Conservation (phyloP, 2,113 vertebrate species). For the Puffinus mauretanicus region DNA sequence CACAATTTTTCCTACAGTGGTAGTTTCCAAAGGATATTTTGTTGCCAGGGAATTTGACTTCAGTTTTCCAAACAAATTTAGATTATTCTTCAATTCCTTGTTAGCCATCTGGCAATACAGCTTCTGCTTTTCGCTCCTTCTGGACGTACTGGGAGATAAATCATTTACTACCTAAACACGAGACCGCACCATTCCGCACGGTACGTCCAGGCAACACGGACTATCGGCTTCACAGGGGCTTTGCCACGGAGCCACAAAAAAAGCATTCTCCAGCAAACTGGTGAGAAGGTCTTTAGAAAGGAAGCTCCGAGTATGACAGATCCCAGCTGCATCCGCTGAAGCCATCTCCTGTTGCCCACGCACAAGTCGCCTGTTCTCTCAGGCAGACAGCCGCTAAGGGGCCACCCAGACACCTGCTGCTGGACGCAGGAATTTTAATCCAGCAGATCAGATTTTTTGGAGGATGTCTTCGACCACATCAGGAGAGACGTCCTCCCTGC, state of each 20-base stretch:
- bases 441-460: neutral
- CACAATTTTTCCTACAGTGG: neutral
- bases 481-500: neutral
- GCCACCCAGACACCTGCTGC: neutral
- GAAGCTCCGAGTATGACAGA: rapidly evolving
- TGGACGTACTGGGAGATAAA: neutral
- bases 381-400: neutral
- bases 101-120: neutral
- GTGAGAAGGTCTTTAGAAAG: neutral
- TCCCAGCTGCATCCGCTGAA: neutral
- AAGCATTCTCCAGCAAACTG: too few species aligned
- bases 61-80: slow-evolving; percentile 6
- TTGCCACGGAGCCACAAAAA: neutral
- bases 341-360: neutral
- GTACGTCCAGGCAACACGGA: neutral
- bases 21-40: slow-evolving; percentile 1
- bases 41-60: slow-evolving; percentile 12
- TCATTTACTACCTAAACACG: neutral
- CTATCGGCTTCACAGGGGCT: rapidly evolving
- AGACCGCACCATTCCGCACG: neutral
- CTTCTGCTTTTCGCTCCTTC: neutral
- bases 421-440: neutral
- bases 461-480: neutral
- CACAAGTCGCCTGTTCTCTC: rapidly evolving
- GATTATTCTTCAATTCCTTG: neutral